These are phyloP conservation scores for Megalops atlanticus DNA, from an alignment of 2,113 vertebrate genomes.

Conservation along the genomic window DNA sequence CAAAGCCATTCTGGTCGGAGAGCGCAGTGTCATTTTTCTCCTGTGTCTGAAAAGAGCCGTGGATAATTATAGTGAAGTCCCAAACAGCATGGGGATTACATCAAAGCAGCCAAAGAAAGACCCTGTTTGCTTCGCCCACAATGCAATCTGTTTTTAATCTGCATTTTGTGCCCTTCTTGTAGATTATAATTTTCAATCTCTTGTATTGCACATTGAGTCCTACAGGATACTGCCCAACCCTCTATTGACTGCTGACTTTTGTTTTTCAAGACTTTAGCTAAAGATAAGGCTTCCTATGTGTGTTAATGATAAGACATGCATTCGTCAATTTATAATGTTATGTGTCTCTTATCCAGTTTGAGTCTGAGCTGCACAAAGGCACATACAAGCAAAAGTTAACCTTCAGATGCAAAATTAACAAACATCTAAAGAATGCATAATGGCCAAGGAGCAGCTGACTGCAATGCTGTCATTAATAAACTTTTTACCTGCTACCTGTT, in stretches of 20 bases:
- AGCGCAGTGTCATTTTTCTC: conserved; percentile 20
- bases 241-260: conserved; percentile 23
- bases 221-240: conserved; percentile 1
- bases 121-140: neutral
- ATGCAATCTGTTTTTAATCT: conserved; percentile 36
- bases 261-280: conserved; percentile 2
- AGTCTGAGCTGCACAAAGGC: neutral
- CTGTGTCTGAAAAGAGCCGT: conserved; percentile 20
- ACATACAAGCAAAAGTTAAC: neutral
- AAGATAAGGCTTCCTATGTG: conserved; percentile 9
- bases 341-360: neutral
- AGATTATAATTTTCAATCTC: conserved; percentile 31
- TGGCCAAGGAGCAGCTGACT: neutral
- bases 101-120: conserved; percentile 8
- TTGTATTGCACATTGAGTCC: conserved; percentile 23
- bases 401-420: neutral
- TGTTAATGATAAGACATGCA: no score
- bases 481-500: neutral
- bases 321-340: no score
- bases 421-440: neutral
- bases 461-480: neutral
- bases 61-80: conserved; percentile 18
- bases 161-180: conserved; percentile 15
- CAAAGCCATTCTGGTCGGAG: conserved; percentile 19
- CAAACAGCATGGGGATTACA: conserved; percentile 21